These are phyloP conservation scores for Cirrhinus molitorella DNA, from an alignment of 2,797 vertebrate species.

Conservation along the genomic window DNA sequence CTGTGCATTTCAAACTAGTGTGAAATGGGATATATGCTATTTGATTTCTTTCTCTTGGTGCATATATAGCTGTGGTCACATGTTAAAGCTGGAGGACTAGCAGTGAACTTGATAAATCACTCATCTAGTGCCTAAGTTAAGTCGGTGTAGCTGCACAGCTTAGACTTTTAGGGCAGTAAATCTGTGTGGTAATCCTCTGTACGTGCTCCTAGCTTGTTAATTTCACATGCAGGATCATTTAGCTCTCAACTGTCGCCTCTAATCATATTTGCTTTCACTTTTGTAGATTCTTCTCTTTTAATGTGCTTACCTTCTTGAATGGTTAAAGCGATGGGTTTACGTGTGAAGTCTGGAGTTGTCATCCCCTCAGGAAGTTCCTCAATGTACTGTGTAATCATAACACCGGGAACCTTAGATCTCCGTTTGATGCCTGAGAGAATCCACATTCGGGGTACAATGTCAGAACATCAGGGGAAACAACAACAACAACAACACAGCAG, in stretches of 20 bases:
- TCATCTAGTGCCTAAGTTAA: conserved; percentile 41
- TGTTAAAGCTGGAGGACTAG: conserved; percentile 31
- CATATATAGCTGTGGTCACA: conserved; percentile 38
- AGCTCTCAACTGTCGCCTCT: conserved; percentile 17
- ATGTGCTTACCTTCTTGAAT: conserved; percentile 85
- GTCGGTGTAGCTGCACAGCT: conserved; percentile 6
- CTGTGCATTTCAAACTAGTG: conserved; percentile 5
- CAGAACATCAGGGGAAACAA: background rate
- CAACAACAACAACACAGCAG: background rate
- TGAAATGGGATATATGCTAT: conserved; percentile 42
- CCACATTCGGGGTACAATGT: conserved; percentile 31
- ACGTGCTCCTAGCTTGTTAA: conserved; percentile 22
- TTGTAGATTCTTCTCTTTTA: conserved; percentile 20
- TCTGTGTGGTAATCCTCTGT: conserved; percentile 32
- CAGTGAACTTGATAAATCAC: conserved; percentile 46
- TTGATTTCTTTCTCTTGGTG: conserved; percentile 38
- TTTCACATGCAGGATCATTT: conserved; percentile 27
- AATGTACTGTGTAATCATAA: conserved; percentile 84
- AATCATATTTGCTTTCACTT: conserved; percentile 22
- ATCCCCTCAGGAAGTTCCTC: conserved; percentile 85
- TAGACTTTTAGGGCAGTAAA: conserved; percentile 2
- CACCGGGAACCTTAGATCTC: conserved; percentile 87
- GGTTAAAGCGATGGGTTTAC: conserved; percentile 87
- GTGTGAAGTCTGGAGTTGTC: conserved; percentile 86
- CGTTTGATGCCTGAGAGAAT: conserved; percentile 75